Conservation (phyloP, 2,113 vertebrate species). For the Proteles cristata region DNA sequence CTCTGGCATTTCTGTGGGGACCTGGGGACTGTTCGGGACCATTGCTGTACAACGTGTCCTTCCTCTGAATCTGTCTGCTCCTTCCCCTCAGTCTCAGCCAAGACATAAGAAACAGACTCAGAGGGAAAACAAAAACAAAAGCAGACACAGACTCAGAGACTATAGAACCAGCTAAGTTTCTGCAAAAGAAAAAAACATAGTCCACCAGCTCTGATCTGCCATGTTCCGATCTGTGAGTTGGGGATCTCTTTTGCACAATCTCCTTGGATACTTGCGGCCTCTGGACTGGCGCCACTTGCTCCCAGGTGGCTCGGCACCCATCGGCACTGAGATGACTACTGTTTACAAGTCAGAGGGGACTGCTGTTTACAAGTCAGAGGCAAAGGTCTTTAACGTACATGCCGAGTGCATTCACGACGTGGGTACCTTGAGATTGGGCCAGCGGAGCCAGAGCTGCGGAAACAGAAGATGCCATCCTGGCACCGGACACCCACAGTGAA, state of each 20-base stretch:
- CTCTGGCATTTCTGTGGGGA: neutral
- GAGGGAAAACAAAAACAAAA: too few relatives aligned
- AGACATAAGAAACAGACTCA: neutral
- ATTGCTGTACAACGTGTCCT: neutral
- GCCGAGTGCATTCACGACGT: too few relatives aligned
- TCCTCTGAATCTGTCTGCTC: neutral
- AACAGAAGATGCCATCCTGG: neutral
- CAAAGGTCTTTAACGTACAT: neutral
- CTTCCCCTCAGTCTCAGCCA: neutral
- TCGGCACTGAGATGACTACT: neutral
- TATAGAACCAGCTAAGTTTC: neutral
- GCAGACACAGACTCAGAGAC: neutral
- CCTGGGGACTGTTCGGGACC: neutral
- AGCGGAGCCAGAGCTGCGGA: neutral
- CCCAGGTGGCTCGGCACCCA: neutral
- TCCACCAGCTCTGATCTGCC: neutral
- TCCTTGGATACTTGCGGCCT: neutral
- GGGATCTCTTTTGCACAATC: neutral
- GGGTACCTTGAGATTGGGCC: neutral
- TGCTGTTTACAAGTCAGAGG: neutral
- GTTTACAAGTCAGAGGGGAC: neutral
- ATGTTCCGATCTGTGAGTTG: neutral
- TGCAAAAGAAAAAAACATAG: too few relatives aligned
- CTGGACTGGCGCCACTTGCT: neutral
- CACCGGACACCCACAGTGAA: rapidly evolving